phyloP scores from a whole-genome alignment of 1,140 invertebrate species.

The Sogatella furcifera region DNA sequence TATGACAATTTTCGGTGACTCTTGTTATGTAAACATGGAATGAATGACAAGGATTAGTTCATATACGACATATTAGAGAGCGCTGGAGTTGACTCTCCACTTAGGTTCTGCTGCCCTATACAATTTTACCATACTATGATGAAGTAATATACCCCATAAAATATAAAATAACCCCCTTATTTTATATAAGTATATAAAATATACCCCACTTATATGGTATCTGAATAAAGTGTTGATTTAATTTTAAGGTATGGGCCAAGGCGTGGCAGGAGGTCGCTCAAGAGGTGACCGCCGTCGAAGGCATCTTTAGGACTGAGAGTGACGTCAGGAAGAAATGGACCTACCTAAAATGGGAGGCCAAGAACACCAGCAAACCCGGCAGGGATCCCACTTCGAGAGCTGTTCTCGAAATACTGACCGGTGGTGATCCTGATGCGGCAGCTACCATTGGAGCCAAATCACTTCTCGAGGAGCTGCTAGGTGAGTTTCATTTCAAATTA shows the following conservation, averaged over 20 bases:
- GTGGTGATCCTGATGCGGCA: conserved; percentile 8
- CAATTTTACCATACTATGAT: no score
- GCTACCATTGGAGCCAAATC: conserved; percentile 9
- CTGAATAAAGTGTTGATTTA: no score
- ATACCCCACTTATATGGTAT: no score
- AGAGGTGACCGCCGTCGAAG: conserved; percentile 22
- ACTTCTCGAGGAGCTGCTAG: conserved; percentile 16
- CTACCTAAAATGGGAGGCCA: conserved; percentile 26
- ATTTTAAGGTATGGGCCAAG: conserved; percentile 22
- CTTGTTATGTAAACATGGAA: no score
- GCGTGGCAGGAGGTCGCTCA: conserved; percentile 24
- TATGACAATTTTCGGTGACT: no score
- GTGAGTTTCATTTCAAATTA: conserved; percentile 13
- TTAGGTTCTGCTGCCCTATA: no score
- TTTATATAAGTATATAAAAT: no score
- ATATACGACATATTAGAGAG: no score
- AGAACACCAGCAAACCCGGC: conserved; percentile 25
- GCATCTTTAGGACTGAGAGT: conserved; percentile 22
- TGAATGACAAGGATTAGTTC: no score
- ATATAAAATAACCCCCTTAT: no score
- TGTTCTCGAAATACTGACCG: conserved; percentile 23
- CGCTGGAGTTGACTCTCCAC: no score
- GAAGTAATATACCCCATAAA: no score
- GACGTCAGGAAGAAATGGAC: conserved; percentile 27
- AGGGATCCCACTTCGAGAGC: conserved; percentile 21